Conservation (phyloP, 2,888 invertebrate genomes). For the Dynastes tityus region DNA sequence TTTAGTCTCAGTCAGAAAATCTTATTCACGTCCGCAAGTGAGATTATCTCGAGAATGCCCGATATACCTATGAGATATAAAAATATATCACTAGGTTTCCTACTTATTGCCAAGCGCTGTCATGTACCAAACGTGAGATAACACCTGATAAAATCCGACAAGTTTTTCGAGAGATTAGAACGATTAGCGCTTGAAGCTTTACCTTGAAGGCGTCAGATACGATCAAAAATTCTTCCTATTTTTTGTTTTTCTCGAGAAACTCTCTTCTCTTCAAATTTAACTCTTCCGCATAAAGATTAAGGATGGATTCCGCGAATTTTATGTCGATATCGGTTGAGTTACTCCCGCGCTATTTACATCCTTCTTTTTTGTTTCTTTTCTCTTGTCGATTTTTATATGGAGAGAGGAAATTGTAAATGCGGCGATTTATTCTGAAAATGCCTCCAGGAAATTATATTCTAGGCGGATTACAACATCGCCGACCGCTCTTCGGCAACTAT, state of each 20-base stretch:
- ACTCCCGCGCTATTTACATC: too few relatives aligned
- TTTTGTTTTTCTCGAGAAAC: too few relatives aligned
- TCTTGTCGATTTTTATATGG: background rate
- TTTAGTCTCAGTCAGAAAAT: too few relatives aligned
- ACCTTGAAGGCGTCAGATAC: too few relatives aligned
- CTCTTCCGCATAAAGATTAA: too few relatives aligned
- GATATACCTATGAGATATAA: background rate
- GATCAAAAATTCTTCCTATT: too few relatives aligned
- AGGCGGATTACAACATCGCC: background rate
- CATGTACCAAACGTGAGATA: slow-evolving; percentile 9
- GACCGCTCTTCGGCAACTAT: background rate
- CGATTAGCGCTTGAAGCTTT: background rate
- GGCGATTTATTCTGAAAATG: background rate
- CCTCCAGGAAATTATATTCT: slow-evolving; percentile 18
- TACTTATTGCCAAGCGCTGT: background rate
- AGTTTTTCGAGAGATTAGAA: background rate
- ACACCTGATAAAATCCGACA: slow-evolving; percentile 2
- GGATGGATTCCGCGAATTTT: too few relatives aligned
- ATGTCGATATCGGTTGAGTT: too few relatives aligned
- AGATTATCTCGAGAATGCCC: background rate
- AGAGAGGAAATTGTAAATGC: slow-evolving; percentile 2
- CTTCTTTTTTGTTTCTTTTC: too few relatives aligned
- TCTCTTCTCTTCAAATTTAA: too few relatives aligned
- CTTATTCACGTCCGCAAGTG: slow-evolving; percentile 1
- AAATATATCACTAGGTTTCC: background rate